Evolutionary conservation across 2,888 invertebrate genomes (phyloP), one percentile per base, ranked within the genome.

Genomic region (Tubiluchus corallicola): DNA sequence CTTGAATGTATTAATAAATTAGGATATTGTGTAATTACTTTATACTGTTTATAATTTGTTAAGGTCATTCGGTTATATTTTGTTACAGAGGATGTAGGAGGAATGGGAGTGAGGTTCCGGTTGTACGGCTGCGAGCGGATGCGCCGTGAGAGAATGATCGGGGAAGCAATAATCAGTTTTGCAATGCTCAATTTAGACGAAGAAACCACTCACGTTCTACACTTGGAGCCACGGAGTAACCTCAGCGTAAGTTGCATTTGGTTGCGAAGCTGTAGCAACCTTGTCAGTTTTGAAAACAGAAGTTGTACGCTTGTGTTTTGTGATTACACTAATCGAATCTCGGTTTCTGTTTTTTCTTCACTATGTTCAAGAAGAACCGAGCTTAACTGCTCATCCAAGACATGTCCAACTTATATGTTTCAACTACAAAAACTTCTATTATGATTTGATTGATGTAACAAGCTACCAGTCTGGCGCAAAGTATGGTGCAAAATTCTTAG

Each of bases 41-140:
- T 21, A 51, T 37, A 18, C 37, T 17, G 17, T 15, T 19, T 17
- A 20, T 37, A 5, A 17, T 44, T 62, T n/a, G n/a, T n/a, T n/a
- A n/a, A n/a, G n/a, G n/a, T n/a, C n/a, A n/a, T 4, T 21, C 29
- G 5, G 2, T 4, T 37, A 29, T 29, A 4, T 45, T 2, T 44
- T 38, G 2, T 15, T 59, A 9, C 70, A 71, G 90, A 90, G 71
- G 90, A 90, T 57, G 84, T 92, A 2, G 82, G 82, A 62, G 82
- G 83, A 16, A 79, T 90, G 72, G 88, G 88, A 0, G 71, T 92
- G 3, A 74, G 92, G 44, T 74, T 92, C 52, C 76, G 92, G 40
- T 74, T 92, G 42, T 92, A 90, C 61, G 82, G 87, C 37, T 82
- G 87, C 64, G 88, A 90, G 59, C 72, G 88, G 53, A 84, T 92